These are phyloP conservation scores for Drosophila arawakana DNA, from an alignment of 1,140 invertebrate genomes.

Conservation along the genomic window DNA sequence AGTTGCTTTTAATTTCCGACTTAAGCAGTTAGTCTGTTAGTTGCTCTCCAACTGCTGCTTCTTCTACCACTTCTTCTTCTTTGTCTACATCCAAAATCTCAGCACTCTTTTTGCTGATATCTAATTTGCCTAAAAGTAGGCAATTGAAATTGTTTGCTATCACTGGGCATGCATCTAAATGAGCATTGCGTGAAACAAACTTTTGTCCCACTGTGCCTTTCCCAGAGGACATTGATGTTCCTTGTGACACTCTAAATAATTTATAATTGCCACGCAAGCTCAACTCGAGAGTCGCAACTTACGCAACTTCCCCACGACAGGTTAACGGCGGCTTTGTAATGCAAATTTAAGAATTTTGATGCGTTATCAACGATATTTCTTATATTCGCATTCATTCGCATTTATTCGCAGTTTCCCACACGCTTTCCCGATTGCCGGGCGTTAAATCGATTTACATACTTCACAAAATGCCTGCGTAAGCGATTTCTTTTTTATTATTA, in stretches of 20 bases:
- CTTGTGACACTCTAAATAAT: slow-evolving; percentile 62
- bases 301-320: neutral
- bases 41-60: slow-evolving; percentile 16
- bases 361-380: slow-evolving; percentile 56
- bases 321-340: slow-evolving; percentile 37
- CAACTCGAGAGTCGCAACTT: neutral
- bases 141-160: slow-evolving; percentile 58
- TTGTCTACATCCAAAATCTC: slow-evolving; percentile 31
- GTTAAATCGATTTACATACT: slow-evolving; percentile 77
- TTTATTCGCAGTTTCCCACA: slow-evolving; percentile 61
- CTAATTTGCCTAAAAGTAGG: slow-evolving; percentile 80
- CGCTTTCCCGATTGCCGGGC: slow-evolving; percentile 14
- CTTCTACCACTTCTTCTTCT: too few relatives aligned
- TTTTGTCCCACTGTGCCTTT: neutral
- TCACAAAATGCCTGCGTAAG: slow-evolving; percentile 73
- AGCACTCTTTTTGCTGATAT: slow-evolving; percentile 23
- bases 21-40: slow-evolving; percentile 53
- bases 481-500: slow-evolving; percentile 55
- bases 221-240: slow-evolving; percentile 58
- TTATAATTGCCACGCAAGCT: slow-evolving; percentile 69
- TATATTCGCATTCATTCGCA: slow-evolving; percentile 35
- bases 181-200: slow-evolving; percentile 65
- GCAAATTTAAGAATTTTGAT: slow-evolving; percentile 66
- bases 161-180: slow-evolving; percentile 79
- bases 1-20: slow-evolving; percentile 80